phyloP scores from a whole-genome alignment of 2,113 vertebrate genomes.

The Aptenodytes patagonicus region DNA sequence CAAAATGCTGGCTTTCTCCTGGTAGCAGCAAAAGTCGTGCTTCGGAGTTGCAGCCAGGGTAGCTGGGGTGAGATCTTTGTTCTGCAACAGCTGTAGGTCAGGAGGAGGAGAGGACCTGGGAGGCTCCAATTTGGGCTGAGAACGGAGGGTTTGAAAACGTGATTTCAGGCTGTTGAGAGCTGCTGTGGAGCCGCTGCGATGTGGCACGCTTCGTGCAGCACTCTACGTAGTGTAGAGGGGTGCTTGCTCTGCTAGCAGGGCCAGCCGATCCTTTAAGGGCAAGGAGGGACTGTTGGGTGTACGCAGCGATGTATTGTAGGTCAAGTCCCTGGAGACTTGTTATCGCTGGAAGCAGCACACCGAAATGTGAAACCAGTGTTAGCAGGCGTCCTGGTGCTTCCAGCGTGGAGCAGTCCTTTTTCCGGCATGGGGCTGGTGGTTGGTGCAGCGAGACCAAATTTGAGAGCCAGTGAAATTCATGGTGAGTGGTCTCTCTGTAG shows the following conservation, averaged over 20 bases:
- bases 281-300: neutral
- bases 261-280: neutral
- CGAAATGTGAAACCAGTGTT: neutral
- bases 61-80: neutral
- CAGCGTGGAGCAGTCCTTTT: neutral
- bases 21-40: neutral
- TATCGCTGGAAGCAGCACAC: accelerated
- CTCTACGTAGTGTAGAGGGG: neutral
- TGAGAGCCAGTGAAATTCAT: neutral
- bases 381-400: neutral
- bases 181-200: neutral
- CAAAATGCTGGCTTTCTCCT: neutral
- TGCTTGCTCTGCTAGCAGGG: neutral
- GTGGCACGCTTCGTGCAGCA: accelerated
- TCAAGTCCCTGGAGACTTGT: neutral
- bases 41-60: neutral
- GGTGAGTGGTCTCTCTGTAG: neutral
- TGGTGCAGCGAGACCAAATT: accelerated
- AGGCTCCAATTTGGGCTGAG: neutral
- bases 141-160: neutral
- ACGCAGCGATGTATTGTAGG: neutral
- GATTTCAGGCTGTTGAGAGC: neutral
- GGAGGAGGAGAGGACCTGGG: neutral
- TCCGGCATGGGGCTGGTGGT: accelerated
- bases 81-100: neutral